Base-by-base conservation (phyloP, 2,888 invertebrate species). In the Nowickia ferox region DNA sequence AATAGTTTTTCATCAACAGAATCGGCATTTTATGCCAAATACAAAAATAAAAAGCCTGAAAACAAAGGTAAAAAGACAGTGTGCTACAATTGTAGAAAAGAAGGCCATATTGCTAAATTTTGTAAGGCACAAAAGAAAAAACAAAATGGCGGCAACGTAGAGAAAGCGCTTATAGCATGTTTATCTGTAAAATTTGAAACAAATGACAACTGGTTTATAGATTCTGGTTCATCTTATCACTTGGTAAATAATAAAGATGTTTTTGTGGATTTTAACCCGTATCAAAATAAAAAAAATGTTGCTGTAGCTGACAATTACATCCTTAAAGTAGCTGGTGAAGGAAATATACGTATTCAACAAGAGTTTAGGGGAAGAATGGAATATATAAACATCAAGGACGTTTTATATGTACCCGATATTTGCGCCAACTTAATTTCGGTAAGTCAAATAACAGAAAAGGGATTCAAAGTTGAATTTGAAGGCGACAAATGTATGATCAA, bases 171-270 rank as follows among this genome's bases (percentile, higher is more conserved):
- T n/a, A n/a, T n/a, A n/a, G n/a, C n/a, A n/a, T n/a, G 30, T 57
- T 30, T 57, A 15, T 2, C 57, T 1, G 30, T 10, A 57, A 57
- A 57, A 10, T 57, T 57, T 57, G 57, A 57, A 1, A 57, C n/a
- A n/a, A n/a, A n/a, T n/a, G n/a, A 57, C 57, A 30, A 57, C 8
- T 57, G 65, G 65, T 66, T 48, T 2, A 48, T 30, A 4, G 59
- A 15, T 68, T 59, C 59, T 1, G 59, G 59, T n/a, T 59, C 59
- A n/a, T n/a, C 59, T 9, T 15, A 15, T 59, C 59, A 59, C 40
- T 40, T 59, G 59, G 59, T 59, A 3, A 59, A 59, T 13, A 9
- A 40, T 2, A 59, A 59, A 40, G n/a, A n/a, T n/a, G 1, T 40
- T 9, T 59, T 59, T 59, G 59, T 59, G 6, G 8, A 40, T 40